A percentile compares a stretch with the other conserved stretches of the same genome.
phyloP scores from a whole-genome alignment of 2,888 invertebrate species.

The Ectemnius cavifrons region DNA sequence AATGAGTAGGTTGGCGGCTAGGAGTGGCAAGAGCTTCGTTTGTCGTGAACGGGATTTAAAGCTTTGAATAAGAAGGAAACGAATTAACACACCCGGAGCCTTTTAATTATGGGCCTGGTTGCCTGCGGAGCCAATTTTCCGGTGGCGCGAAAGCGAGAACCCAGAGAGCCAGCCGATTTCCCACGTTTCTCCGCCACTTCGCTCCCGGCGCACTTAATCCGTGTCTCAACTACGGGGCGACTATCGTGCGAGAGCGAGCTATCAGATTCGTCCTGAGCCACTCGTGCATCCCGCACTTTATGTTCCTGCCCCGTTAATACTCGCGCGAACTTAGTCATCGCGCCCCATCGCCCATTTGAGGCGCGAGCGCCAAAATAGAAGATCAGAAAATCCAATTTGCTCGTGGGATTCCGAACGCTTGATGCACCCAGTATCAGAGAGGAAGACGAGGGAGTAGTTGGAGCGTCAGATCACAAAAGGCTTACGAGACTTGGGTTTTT shows the following conservation, averaged over 20 bases:
- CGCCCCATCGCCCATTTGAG: not conserved
- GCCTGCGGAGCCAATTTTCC: conserved; percentile 37
- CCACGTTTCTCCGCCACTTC: conserved; percentile 20
- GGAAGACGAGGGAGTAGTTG: no score
- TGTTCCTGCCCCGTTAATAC: conserved; percentile 12
- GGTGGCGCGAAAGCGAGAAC: conserved; percentile 4
- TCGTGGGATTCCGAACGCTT: not conserved
- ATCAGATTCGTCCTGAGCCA: not conserved
- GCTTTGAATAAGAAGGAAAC: conserved; percentile 53
- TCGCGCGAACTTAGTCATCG: not conserved
- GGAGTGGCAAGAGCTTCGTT: conserved; percentile 4
- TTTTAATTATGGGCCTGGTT: conserved; percentile 52
- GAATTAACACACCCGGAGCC: conserved; percentile 55
- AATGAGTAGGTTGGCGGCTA: not conserved
- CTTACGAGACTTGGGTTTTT: not conserved
- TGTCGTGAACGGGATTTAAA: conserved; percentile 46
- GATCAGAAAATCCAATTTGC: not conserved
- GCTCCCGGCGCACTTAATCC: conserved; percentile 3
- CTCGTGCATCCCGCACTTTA: conserved; percentile 7
- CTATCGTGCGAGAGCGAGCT: not conserved
- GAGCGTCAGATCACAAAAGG: not conserved
- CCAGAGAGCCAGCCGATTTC: conserved; percentile 27
- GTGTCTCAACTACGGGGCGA: not conserved
- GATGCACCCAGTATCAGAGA: no score
- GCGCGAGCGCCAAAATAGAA: not conserved